Evolutionary conservation across 37 sponge, comb jelly and placozoan genomes (phyloP).

Genomic region (Mnemiopsis leidyi): DNA sequence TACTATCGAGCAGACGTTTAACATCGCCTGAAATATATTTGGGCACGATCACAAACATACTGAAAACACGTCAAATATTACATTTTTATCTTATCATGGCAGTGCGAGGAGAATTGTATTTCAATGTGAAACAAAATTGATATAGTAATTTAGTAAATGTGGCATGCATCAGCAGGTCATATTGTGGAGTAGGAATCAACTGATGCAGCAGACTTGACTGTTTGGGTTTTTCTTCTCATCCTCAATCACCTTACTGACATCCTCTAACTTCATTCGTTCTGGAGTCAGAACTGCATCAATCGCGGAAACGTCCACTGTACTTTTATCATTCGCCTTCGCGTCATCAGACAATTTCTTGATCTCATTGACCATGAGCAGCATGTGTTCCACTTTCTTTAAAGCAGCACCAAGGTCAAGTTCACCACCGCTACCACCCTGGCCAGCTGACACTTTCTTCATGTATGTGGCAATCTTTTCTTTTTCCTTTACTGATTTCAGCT

Average conservation of each 20-base stretch:
- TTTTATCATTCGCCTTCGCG: conserved; percentile 2
- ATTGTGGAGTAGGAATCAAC: not conserved
- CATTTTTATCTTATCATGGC: no score
- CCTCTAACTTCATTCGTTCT: not conserved
- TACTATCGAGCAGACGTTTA: no score
- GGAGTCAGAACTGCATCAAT: conserved; percentile 27
- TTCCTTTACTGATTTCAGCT: conserved; percentile 26
- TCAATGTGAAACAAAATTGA: no score
- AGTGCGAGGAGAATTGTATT: no score
- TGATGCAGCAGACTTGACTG: conserved; percentile 19
- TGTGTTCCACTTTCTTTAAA: conserved; percentile 6
- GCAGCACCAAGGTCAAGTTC: not conserved
- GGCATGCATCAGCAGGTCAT: no score
- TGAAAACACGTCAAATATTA: no score
- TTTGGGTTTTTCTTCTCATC: conserved; percentile 34
- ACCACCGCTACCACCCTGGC: not conserved
- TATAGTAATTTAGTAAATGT: no score
- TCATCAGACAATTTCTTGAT: not conserved
- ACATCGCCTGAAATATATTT: no score
- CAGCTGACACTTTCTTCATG: conserved; percentile 50
- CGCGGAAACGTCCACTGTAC: not conserved
- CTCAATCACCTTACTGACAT: conserved; percentile 26
- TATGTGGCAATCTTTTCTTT: conserved; percentile 16
- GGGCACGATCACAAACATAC: no score
- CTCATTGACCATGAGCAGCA: conserved; percentile 47